These are phyloP conservation scores for Sceloporus undulatus DNA, from an alignment of 2,113 vertebrate genomes.

Conservation along the genomic window DNA sequence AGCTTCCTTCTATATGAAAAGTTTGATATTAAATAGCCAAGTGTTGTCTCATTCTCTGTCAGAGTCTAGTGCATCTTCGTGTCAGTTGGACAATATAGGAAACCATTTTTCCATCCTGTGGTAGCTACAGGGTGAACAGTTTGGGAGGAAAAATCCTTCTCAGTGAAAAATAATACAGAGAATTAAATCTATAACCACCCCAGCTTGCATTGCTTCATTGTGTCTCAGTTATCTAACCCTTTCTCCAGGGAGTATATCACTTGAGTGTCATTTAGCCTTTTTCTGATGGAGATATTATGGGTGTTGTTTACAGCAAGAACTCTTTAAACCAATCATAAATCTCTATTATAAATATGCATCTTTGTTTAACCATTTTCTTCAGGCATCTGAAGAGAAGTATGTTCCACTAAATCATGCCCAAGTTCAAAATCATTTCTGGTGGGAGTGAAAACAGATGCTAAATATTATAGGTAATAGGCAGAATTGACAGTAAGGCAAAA, in stretches of 20 bases:
- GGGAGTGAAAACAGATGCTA: constrained; percentile 12
- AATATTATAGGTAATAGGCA: neutral
- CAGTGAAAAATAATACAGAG: neutral
- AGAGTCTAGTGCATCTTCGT: neutral
- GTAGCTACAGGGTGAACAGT: neutral
- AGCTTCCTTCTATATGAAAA: neutral
- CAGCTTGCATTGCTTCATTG: neutral
- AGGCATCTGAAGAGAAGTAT: neutral
- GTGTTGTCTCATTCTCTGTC: neutral
- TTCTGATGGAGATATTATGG: neutral
- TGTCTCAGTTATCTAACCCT: neutral
- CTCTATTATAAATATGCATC: neutral
- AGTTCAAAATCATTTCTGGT: neutral
- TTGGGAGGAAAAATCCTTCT: neutral
- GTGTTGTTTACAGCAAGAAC: neutral
- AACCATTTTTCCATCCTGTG: neutral
- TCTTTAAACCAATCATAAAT: neutral
- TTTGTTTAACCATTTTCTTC: constrained; percentile 5
- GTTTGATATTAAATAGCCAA: neutral
- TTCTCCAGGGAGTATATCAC: constrained; percentile 13
- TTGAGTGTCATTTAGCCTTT: neutral
- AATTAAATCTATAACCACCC: neutral
- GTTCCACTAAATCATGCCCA: neutral
- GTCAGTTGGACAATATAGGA: neutral
- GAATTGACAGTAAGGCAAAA: constrained; percentile 7